Conservation (phyloP, 2,113 vertebrate species). For the Leptobrachium ailaonicum region DNA sequence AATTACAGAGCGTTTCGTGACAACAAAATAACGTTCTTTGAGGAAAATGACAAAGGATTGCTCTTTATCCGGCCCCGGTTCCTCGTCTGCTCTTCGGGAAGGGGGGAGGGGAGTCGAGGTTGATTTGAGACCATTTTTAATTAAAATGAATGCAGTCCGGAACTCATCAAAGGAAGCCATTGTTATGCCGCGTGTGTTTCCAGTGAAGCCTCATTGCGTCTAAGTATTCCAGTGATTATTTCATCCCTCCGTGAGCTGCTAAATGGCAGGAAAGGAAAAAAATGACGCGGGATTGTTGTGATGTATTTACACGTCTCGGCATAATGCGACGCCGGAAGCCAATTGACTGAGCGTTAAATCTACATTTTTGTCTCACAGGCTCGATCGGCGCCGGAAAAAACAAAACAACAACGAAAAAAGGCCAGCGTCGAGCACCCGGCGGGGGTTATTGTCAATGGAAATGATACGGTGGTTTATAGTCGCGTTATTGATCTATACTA, state of each 20-base stretch:
- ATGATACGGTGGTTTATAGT: background rate
- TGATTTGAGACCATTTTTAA: conserved; percentile 31
- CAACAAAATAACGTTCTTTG: background rate
- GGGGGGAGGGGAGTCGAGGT: background rate
- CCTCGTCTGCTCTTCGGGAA: background rate
- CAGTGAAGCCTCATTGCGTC: conserved; percentile 13
- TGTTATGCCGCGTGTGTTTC: background rate
- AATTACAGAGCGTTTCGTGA: background rate
- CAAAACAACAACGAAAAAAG: background rate
- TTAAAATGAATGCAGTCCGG: conserved; percentile 9
- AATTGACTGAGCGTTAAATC: background rate
- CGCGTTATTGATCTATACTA: background rate
- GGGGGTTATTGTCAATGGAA: conserved; percentile 12
- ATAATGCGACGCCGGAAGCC: conserved; percentile 15
- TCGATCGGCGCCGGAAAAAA: background rate
- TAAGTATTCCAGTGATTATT: conserved; percentile 12
- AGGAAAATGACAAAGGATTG: background rate
- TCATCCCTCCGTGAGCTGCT: background rate
- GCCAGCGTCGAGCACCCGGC: background rate
- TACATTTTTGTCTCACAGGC: conserved; percentile 1
- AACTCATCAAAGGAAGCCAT: conserved; percentile 2
- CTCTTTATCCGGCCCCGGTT: conserved; percentile 4
- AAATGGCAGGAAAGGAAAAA: conserved; percentile 9
- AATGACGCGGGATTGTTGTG: background rate
- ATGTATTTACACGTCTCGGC: conserved; percentile 26